Conservation (phyloP, 2,797 vertebrate species). For the Danio jaintianensis region DNA sequence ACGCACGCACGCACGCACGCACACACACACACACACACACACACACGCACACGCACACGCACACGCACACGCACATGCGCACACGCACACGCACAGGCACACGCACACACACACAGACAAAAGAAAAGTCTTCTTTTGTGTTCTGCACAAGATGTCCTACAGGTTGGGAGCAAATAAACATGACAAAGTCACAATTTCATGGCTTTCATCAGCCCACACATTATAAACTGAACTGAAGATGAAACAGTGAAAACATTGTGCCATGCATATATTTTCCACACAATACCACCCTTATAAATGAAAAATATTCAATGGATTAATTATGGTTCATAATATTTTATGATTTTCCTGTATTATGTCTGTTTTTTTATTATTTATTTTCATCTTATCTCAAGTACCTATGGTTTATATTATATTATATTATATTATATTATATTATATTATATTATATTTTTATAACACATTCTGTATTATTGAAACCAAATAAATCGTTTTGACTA, state of each 20-base stretch:
- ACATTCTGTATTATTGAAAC: background rate
- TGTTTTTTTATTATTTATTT: too few species aligned
- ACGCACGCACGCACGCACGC: background rate
- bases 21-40: background rate
- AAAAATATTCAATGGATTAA: too few species aligned
- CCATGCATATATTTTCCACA: background rate
- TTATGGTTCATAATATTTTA: too few species aligned
- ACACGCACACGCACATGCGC: constrained; percentile 12
- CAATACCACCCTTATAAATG: background rate
- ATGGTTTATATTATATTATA: too few species aligned
- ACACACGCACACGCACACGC: background rate
- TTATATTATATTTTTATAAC: background rate
- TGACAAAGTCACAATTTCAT: background rate
- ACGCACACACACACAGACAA: background rate
- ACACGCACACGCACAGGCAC: too few species aligned
- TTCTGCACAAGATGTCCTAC: background rate
- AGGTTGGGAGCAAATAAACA: background rate
- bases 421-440: too few species aligned
- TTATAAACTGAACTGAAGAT: background rate
- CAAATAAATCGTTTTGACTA: background rate
- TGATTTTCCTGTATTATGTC: too few species aligned
- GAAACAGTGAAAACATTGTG: background rate
- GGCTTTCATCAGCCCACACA: background rate
- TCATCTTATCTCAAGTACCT: too few species aligned
- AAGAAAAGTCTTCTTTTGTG: constrained; percentile 9